phyloP scores from a whole-genome alignment of 2,888 invertebrate species.

The Automeris io region DNA sequence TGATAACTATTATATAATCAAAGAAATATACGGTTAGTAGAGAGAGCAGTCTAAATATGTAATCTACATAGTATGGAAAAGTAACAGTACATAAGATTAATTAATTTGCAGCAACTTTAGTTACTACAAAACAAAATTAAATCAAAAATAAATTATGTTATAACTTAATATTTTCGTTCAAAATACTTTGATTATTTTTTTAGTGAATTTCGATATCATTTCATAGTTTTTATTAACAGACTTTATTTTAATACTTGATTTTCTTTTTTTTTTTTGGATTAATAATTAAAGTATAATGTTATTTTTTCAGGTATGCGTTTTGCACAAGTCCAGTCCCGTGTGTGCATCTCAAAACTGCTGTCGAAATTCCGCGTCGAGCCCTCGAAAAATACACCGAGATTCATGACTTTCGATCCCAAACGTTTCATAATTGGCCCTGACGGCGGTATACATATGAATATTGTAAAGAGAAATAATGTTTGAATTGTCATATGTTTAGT shows the following conservation, averaged over 20 bases:
- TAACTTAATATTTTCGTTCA: not conserved
- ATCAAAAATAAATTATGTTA: not conserved
- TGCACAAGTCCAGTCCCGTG: constrained; percentile 26
- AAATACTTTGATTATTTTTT: too few species aligned
- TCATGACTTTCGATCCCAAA: not conserved
- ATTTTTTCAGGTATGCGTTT: constrained; percentile 29
- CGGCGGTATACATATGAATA: constrained; percentile 8
- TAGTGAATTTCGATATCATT: too few species aligned
- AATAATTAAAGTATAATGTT: not conserved
- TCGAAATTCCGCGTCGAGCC: constrained; percentile 22
- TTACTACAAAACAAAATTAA: not conserved
- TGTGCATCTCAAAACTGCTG: constrained; percentile 23
- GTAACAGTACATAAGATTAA: too few species aligned
- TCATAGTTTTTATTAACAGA: too few species aligned
- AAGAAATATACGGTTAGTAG: too few species aligned
- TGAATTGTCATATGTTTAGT: not conserved
- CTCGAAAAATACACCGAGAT: constrained; percentile 15
- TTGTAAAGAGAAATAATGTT: constrained; percentile 7
- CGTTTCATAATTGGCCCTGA: constrained; percentile 4
- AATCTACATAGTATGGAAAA: too few species aligned
- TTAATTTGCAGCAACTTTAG: not conserved
- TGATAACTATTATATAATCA: too few species aligned
- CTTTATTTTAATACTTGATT: too few species aligned
- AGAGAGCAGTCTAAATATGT: too few species aligned
- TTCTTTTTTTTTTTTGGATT: too few species aligned